Base-by-base conservation (phyloP, 1,140 invertebrate genomes). In the Drosophila equinoxialis region DNA sequence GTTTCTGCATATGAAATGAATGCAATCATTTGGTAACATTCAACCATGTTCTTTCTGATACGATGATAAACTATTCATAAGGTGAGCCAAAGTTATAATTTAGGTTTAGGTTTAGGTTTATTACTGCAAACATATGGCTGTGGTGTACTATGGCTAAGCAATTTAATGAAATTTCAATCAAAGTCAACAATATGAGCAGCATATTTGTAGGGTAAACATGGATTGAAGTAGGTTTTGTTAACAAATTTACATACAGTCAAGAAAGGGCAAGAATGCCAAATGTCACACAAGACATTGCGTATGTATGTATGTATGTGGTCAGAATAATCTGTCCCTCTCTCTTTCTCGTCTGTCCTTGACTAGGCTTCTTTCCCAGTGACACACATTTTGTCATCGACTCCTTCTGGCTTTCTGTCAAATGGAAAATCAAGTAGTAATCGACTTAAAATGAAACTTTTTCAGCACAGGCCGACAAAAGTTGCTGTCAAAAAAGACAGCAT, bases 381-480 rank as follows among this genome's bases (percentile, higher is more conserved):
- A 23, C 7, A 55, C 6, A 55, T 13, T 55, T 14, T 59, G 14
- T 17, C 23, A 60, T 20, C 35, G 20, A 23, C 41, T 62, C 39
- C 11, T 76, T 45, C 41, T 37, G 35, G 35, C 35, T 64, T 54
- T 76, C 62, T 60, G 60, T 55, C 62, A 65, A 84, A 77, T 69
- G 69, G 69, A 70, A 86, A 81, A 68, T 79, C 73, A 62, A 63
- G 76, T 57, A 81, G 83, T 87, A 79, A 86, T 86, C 83, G 83
- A 87, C 76, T 87, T 77, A 71, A 89, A 77, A 63, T 55, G 78
- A 87, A 86, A 79, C 83, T 87, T 87, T 6, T 71, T 41, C 54
- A 39, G 26, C 23, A 51, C 3, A 51, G 14, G 14, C 35, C 67
- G 11, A 35, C 62, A 20, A 75, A 85, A 79, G 63, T 78, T 74